phyloP scores from a whole-genome alignment of 2,888 invertebrate species.

The Pachliopta kotzebuea region DNA sequence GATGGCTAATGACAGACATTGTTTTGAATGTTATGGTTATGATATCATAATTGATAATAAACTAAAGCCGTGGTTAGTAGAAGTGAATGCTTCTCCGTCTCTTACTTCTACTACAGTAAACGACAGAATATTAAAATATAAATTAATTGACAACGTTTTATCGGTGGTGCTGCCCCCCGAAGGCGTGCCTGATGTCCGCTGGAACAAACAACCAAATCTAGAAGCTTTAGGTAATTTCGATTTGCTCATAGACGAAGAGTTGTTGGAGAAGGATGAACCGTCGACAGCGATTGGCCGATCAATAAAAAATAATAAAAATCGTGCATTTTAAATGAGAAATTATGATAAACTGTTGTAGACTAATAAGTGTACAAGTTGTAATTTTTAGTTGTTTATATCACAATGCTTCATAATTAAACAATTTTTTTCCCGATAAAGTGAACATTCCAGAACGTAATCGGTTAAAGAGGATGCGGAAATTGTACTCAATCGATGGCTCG shows the following conservation, averaged over 20 bases:
- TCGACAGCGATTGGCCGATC: slow-evolving; percentile 12
- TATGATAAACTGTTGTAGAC: not conserved
- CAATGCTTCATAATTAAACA: not conserved
- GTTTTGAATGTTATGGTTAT: slow-evolving; percentile 97
- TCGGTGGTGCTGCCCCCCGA: slow-evolving; percentile 94
- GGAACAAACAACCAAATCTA: slow-evolving; percentile 89
- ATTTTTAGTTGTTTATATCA: not conserved
- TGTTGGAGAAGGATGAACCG: slow-evolving; percentile 84
- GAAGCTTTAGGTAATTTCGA: slow-evolving; percentile 92
- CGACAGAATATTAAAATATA: slow-evolving; percentile 96
- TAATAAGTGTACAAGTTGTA: not conserved
- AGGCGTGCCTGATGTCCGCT: slow-evolving; percentile 93
- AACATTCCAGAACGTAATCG: not conserved
- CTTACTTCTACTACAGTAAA: slow-evolving; percentile 96
- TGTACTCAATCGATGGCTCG: not conserved
- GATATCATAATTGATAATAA: slow-evolving; percentile 97
- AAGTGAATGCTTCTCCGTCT: slow-evolving; percentile 97
- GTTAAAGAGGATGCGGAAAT: slow-evolving; percentile 1
- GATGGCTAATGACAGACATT: slow-evolving; percentile 96
- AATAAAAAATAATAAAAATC: slow-evolving; percentile 28
- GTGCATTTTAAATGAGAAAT: slow-evolving; percentile 6
- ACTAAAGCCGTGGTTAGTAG: slow-evolving; percentile 96
- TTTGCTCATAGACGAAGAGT: slow-evolving; percentile 91
- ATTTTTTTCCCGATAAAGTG: not conserved
- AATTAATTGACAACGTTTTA: slow-evolving; percentile 95